Evolutionary conservation across 2,888 invertebrate species (phyloP).

Genomic region (Rhodophaea formosa): DNA sequence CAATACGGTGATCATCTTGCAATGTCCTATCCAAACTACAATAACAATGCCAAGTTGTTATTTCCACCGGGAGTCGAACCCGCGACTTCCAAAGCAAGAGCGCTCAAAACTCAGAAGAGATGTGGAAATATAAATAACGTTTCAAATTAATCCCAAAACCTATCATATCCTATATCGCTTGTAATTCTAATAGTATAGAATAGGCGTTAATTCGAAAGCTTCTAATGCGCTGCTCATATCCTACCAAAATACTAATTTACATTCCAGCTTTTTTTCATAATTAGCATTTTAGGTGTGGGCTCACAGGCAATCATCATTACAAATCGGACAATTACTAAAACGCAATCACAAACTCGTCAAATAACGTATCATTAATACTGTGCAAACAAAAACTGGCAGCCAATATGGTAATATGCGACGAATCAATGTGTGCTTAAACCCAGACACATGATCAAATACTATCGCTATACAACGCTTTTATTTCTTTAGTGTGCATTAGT

Average conservation of each 20-base stretch:
- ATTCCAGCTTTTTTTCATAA: slow-evolving; percentile 8
- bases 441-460: slow-evolving; percentile 4
- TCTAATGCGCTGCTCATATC: background rate
- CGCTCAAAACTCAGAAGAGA: too few relatives aligned
- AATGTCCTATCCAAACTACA: too few relatives aligned
- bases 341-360: slow-evolving; percentile 17
- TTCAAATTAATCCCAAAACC: too few relatives aligned
- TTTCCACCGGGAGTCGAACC: too few relatives aligned
- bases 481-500: background rate
- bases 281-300: slow-evolving; percentile 15
- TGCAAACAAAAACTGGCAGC: slow-evolving; percentile 14
- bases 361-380: slow-evolving; percentile 17
- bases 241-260: slow-evolving; percentile 4
- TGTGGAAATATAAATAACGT: too few relatives aligned
- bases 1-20: too few relatives aligned
- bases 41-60: too few relatives aligned
- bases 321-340: slow-evolving; percentile 13
- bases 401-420: slow-evolving; percentile 36
- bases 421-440: slow-evolving; percentile 49
- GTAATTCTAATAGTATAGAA: too few relatives aligned
- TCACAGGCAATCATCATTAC: slow-evolving; percentile 8
- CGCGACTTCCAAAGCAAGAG: too few relatives aligned
- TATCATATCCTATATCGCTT: too few relatives aligned
- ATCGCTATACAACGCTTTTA: background rate
- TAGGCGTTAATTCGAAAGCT: background rate